Base-by-base conservation (phyloP, 2,888 invertebrate genomes). In the Cremastinae sp. region DNA sequence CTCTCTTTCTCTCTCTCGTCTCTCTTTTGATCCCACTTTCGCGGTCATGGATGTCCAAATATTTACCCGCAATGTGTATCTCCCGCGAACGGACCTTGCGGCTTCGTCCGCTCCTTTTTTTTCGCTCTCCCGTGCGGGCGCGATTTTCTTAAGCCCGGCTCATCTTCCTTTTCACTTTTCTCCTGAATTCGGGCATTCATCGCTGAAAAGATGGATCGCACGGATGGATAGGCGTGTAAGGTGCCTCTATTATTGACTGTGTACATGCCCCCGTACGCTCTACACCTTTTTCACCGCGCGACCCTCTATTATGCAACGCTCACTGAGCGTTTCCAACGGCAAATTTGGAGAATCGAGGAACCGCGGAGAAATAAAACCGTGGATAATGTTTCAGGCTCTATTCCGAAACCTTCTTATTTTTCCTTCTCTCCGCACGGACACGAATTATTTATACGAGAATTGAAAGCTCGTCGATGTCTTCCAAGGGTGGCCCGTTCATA, bases 1-100 rank as follows among this genome's bases (percentile, higher is more conserved):
- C 38, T 56, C 16, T 65, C 62, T 65, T 64, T 64, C 66, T 58
- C 71, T 47, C 49, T 43, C 61, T 65, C 49, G 45, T 43, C 8
- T 14, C 73, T 71, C 53, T 70, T 59, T 74, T 78, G 76, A 78
- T 78, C 76, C 79, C 81, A 78, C 78, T 81, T 81, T 79, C 72
- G 80, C 82, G 84, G 83, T 83, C 85, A 82, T 77, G 78, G 78
- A 82, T 78, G 86, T 87, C 88, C 88, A 88, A 87, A 87, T 87
- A 87, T 87, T 87, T 88, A 84, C 84, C 78, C 82, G 80, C 84
- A 83, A 84, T 84, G 81, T 81, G 83, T 83, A 85, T 84, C 81
- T 81, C 59, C 70, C 71, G 69, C 75, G 79, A 77, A 78, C 72
- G 62, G 54, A 72, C 70, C 74, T 74, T 62, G 64, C 77, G 43